Evolutionary conservation across 2,797 vertebrate species (phyloP).

Genomic region (Caiman crocodilus): DNA sequence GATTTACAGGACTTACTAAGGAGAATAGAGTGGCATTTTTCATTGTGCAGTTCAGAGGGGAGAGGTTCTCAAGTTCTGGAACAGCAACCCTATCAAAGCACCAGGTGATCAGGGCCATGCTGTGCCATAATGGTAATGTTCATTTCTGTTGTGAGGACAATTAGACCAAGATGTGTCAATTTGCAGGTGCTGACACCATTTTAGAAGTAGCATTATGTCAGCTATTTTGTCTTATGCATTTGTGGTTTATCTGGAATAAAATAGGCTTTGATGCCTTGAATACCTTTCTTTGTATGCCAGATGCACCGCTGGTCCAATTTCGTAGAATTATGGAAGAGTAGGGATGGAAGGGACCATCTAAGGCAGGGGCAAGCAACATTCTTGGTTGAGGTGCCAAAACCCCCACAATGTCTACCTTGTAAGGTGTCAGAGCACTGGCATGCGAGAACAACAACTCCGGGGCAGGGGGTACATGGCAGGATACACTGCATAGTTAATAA

Average conservation of each 20-base stretch:
- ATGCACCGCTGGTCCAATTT: too few relatives aligned
- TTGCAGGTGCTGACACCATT: not conserved
- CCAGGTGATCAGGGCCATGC: not conserved
- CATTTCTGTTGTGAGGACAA: not conserved
- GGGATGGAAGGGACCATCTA: too few relatives aligned
- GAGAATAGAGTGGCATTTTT: not conserved
- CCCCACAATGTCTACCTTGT: too few relatives aligned
- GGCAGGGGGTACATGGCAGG: too few relatives aligned
- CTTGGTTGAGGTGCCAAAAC: too few relatives aligned
- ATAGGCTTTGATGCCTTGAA: not conserved
- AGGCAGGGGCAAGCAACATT: too few relatives aligned
- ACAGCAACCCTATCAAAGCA: not conserved
- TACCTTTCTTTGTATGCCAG: not conserved
- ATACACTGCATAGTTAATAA: too few relatives aligned
- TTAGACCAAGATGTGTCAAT: not conserved
- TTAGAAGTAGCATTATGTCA: not conserved
- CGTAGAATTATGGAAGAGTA: too few relatives aligned
- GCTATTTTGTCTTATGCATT: not conserved
- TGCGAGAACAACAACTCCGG: too few relatives aligned
- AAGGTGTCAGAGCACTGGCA: too few relatives aligned
- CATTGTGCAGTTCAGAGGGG: not conserved
- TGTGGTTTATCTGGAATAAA: not conserved
- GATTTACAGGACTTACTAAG: not conserved
- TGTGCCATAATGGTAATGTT: not conserved
- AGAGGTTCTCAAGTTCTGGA: not conserved